A percentile compares a stretch with the other conserved stretches of the same genome.
Evolutionary conservation across 1,140 invertebrate genomes (phyloP).

Genomic region (Phymorhynchus buccinoides): DNA sequence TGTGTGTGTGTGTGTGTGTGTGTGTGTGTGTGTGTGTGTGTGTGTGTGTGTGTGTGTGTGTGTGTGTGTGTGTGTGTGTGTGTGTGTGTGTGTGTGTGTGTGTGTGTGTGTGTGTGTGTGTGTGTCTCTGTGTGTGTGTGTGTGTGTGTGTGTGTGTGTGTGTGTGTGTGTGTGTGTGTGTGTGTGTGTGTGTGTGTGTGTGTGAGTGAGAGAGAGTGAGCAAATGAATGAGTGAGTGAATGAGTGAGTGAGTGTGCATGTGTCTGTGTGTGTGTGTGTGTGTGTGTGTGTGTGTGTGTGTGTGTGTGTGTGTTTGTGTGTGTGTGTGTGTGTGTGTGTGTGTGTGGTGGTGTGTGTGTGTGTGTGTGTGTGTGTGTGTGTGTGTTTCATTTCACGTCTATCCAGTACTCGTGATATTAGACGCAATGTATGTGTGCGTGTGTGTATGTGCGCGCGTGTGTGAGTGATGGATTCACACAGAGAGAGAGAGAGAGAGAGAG

Average conservation of each 20-base stretch:
- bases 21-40: background rate
- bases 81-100: constrained; percentile 20
- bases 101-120: background rate
- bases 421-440: too few species aligned
- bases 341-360: too few species aligned
- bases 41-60: background rate
- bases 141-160: background rate
- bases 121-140: constrained; percentile 15
- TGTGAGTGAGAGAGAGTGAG: background rate
- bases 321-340: too few species aligned
- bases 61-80: background rate
- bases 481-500: too few species aligned
- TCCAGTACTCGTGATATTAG: too few species aligned
- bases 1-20: background rate
- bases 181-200: too few species aligned
- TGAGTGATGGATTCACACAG: too few species aligned
- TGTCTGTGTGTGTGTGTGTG: constrained; percentile 12
- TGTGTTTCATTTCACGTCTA: too few species aligned
- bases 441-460: too few species aligned
- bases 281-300: constrained; percentile 18
- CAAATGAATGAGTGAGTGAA: background rate
- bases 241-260: background rate
- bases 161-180: too few species aligned
- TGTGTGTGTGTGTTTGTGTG: constrained; percentile 18
- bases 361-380: too few species aligned